These are phyloP conservation scores for Phoeniculus purpureus DNA, from an alignment of 2,797 vertebrate species.

Conservation along the genomic window DNA sequence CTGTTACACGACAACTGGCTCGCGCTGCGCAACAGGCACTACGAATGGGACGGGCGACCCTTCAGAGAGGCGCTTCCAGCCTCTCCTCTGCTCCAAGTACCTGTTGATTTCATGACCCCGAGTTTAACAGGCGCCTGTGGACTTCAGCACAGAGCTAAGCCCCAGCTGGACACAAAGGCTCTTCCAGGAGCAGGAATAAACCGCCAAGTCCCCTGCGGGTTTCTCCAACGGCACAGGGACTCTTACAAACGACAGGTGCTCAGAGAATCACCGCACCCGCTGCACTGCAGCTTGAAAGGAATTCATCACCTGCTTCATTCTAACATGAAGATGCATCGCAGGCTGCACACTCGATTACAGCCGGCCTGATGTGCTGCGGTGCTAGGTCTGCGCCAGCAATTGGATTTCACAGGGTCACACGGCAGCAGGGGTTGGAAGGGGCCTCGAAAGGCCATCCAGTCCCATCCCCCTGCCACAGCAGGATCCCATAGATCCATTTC, in stretches of 20 bases:
- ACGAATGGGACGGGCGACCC: neutral
- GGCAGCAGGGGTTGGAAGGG: no score
- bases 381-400: neutral
- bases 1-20: neutral
- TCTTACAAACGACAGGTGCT: neutral
- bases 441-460: no score
- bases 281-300: neutral
- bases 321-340: neutral
- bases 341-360: neutral
- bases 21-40: neutral
- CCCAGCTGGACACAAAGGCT: neutral
- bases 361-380: neutral
- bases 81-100: neutral
- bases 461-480: no score
- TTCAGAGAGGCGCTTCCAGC: neutral
- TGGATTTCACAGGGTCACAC: neutral
- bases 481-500: no score
- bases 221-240: neutral
- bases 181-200: neutral
- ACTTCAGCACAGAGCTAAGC: neutral
- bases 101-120: slow-evolving; percentile 4
- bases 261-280: neutral
- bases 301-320: neutral
- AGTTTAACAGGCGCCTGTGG: neutral
- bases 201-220: neutral